phyloP scores from a whole-genome alignment of 2,888 invertebrate species.

The Resseliella maxima region DNA sequence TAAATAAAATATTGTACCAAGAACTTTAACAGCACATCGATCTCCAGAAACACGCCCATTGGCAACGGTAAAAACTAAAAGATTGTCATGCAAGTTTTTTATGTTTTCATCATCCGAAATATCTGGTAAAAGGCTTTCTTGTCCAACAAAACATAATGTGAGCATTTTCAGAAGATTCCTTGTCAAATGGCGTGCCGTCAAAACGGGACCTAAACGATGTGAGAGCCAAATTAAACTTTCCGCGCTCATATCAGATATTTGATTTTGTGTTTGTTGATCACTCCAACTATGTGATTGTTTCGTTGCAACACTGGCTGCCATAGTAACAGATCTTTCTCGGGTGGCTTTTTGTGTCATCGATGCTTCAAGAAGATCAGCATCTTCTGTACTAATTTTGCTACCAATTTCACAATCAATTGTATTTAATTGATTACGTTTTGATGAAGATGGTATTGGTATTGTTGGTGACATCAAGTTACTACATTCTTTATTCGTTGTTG shows the following conservation, averaged over 20 bases:
- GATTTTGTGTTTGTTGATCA: conserved; percentile 63
- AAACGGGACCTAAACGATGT: conserved; percentile 91
- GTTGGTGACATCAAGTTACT: conserved; percentile 73
- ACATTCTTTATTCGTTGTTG: conserved; percentile 56
- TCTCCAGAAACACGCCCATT: conserved; percentile 81
- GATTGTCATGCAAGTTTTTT: conserved; percentile 63
- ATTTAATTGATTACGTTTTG: conserved; percentile 68
- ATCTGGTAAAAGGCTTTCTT: conserved; percentile 75
- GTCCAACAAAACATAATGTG: conserved; percentile 90
- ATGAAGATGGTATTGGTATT: conserved; percentile 74
- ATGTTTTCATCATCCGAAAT: conserved; percentile 59
- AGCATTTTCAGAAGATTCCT: conserved; percentile 93
- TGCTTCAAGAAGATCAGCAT: conserved; percentile 64
- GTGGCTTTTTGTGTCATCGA: conserved; percentile 2
- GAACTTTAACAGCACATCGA: conserved; percentile 84
- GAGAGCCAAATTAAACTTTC: conserved; percentile 93
- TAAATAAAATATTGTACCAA: conserved; percentile 67
- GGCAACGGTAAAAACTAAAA: conserved; percentile 74
- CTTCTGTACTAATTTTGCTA: conserved; percentile 71
- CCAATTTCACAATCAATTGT: conserved; percentile 75
- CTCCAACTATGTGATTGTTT: conserved; percentile 60
- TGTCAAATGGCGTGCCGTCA: conserved; percentile 90
- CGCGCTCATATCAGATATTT: conserved; percentile 85
- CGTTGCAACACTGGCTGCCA: conserved; percentile 49
- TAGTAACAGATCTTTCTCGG: neutral